Percentiles rank a stretch among this genome's conserved stretches.
phyloP scores from a whole-genome alignment of 1,140 invertebrate genomes.

The Mizuhopecten yessoensis region DNA sequence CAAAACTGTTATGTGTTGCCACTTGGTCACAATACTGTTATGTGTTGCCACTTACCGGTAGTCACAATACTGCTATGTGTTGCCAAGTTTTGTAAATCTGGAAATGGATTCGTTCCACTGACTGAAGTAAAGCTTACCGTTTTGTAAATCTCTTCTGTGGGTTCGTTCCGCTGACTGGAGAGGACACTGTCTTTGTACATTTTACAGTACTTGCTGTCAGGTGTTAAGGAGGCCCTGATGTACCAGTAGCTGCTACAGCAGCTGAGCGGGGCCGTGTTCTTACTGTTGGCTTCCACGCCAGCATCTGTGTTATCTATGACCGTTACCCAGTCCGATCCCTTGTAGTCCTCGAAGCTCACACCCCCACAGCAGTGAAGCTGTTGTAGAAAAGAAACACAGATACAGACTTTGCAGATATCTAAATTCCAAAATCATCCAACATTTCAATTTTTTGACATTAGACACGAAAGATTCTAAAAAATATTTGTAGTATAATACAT shows the following conservation, averaged over 20 bases:
- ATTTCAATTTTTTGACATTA: no score
- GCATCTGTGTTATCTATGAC: not conserved
- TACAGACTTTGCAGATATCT: no score
- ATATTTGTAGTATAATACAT: no score
- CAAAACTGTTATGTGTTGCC: no score
- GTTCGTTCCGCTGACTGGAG: conserved; percentile 9
- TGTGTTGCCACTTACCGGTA: no score
- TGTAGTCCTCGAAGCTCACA: not conserved
- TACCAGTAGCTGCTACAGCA: conserved; percentile 20
- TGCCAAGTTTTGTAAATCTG: no score
- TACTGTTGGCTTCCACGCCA: conserved; percentile 9
- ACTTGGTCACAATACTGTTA: no score
- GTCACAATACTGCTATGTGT: no score
- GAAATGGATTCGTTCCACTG: not conserved
- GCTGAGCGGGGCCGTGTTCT: not conserved
- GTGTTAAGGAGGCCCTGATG: not conserved
- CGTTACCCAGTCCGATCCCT: not conserved
- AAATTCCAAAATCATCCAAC: no score
- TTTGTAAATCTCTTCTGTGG: not conserved
- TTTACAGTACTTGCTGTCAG: not conserved
- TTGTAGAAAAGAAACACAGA: no score
- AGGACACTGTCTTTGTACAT: not conserved
- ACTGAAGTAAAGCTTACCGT: no score
- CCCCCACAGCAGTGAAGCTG: not conserved
- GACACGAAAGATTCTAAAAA: no score